Percentiles rank a stretch among this genome's conserved stretches.
These are phyloP conservation scores for Drosophila parthenogenetica DNA, from an alignment of 2,888 invertebrate species.

Conservation along the genomic window DNA sequence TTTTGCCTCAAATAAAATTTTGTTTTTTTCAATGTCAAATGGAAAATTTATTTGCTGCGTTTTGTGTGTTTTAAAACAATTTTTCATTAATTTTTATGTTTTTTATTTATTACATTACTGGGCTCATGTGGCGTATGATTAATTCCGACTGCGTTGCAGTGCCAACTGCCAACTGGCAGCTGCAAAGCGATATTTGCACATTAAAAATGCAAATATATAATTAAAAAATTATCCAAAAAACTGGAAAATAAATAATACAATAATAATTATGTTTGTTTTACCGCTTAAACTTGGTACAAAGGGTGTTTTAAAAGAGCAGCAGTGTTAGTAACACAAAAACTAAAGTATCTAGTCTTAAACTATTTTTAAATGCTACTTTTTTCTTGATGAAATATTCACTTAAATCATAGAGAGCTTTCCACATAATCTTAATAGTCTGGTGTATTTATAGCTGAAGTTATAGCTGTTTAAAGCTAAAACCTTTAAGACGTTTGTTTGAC, in stretches of 20 bases:
- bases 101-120: neutral
- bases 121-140: slow-evolving; percentile 49
- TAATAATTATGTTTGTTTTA: slow-evolving; percentile 15
- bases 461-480: neutral
- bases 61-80: slow-evolving; percentile 2
- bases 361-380: no score
- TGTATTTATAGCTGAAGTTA: neutral
- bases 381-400: no score
- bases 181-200: slow-evolving; percentile 41
- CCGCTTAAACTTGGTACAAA: no score
- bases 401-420: no score
- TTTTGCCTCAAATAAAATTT: neutral
- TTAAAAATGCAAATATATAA: slow-evolving; percentile 55
- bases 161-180: neutral
- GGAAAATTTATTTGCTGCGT: slow-evolving; percentile 33
- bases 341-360: no score
- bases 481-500: neutral
- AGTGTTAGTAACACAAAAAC: no score
- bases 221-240: slow-evolving; percentile 31
- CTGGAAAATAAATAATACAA: slow-evolving; percentile 36
- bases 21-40: slow-evolving; percentile 57
- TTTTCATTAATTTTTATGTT: slow-evolving; percentile 1
- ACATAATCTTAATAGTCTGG: no score
- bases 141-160: slow-evolving; percentile 41
- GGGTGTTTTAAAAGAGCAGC: no score